Conservation (phyloP, 2,113 vertebrate genomes). For the Gymnobelideus leadbeateri region DNA sequence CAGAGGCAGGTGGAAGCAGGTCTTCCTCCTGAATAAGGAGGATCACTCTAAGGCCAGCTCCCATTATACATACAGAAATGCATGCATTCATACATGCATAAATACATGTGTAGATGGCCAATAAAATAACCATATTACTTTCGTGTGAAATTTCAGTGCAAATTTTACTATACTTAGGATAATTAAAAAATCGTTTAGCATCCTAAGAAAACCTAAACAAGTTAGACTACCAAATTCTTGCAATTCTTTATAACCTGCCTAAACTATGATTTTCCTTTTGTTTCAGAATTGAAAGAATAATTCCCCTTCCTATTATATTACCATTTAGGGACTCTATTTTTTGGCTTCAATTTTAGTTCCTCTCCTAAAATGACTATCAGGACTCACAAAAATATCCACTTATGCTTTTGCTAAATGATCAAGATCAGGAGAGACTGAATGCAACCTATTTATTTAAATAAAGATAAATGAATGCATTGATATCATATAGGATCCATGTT, state of each 20-base stretch:
- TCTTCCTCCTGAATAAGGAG: background rate
- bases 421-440: slow-evolving; percentile 62
- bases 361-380: slow-evolving; percentile 9
- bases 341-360: slow-evolving; percentile 60
- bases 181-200: slow-evolving; percentile 77
- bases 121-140: slow-evolving; percentile 69
- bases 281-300: slow-evolving; percentile 60
- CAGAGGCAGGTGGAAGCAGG: background rate
- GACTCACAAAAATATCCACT: slow-evolving; percentile 65
- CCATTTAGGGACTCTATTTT: slow-evolving; percentile 64
- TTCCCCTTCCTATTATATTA: slow-evolving; percentile 76
- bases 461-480: slow-evolving; percentile 7
- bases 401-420: slow-evolving; percentile 69
- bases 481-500: slow-evolving; percentile 17
- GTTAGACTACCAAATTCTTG: slow-evolving; percentile 78
- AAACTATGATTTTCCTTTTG: slow-evolving; percentile 74
- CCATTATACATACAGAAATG: background rate
- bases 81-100: slow-evolving; percentile 29
- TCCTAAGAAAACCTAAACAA: slow-evolving; percentile 67
- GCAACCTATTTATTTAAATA: slow-evolving; percentile 4
- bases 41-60: background rate
- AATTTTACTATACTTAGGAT: slow-evolving; percentile 63
- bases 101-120: slow-evolving; percentile 64
- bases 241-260: slow-evolving; percentile 76
- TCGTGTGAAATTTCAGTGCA: slow-evolving; percentile 64